phyloP scores from a whole-genome alignment of 1,140 invertebrate species.

The Mycetomoellerius zeteki region DNA sequence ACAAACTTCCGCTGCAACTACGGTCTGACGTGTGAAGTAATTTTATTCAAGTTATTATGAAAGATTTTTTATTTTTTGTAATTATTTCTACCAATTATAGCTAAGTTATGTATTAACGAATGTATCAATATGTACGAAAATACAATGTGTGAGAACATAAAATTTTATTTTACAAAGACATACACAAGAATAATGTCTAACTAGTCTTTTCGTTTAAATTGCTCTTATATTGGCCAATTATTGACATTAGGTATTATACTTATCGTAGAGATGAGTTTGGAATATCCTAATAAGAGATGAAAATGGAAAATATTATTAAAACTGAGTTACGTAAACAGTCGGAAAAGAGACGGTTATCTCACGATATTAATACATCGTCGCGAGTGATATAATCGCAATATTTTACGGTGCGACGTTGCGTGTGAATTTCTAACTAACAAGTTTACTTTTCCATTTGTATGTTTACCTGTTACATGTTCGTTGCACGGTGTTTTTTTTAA shows the following conservation, averaged over 20 bases:
- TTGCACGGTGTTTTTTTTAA: not conserved
- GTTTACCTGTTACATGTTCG: not conserved
- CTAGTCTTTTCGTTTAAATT: not conserved
- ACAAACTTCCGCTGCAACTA: not conserved
- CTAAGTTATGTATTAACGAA: not conserved
- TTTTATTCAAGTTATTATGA: not conserved
- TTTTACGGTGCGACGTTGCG: not conserved
- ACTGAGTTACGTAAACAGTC: not conserved
- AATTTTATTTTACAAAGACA: not conserved
- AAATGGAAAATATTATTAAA: conserved; percentile 27
- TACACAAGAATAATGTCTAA: not conserved
- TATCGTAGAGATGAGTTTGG: too few relatives aligned
- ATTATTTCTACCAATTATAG: not conserved
- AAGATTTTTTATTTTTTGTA: not conserved
- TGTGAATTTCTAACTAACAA: not conserved
- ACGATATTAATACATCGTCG: not conserved
- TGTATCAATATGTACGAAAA: not conserved
- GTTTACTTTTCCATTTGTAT: not conserved
- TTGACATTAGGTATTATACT: not conserved
- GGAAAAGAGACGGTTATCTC: not conserved
- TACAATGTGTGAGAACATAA: not conserved
- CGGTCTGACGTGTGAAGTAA: not conserved
- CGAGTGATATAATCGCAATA: not conserved
- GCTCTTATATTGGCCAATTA: not conserved
- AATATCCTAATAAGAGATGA: not conserved